Evolutionary conservation across 2,113 vertebrate genomes (phyloP).

Genomic region (Ascaphus truei): DNA sequence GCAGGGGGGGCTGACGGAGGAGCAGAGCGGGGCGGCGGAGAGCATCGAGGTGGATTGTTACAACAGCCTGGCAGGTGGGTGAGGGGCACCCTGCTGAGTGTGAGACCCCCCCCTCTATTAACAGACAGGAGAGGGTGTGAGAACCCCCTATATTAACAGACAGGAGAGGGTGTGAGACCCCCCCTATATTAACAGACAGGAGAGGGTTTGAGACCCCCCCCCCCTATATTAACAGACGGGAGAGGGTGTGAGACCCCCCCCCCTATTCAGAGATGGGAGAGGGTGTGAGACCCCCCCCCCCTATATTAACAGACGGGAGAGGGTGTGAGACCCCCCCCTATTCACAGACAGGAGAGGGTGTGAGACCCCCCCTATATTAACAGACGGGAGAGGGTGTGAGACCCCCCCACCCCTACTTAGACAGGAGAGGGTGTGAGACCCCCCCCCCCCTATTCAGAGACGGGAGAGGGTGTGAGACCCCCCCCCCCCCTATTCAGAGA

Average conservation of each 20-base stretch:
- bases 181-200: too few relatives aligned
- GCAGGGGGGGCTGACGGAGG: slow-evolving; percentile 69
- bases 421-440: too few relatives aligned
- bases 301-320: too few relatives aligned
- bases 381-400: background rate
- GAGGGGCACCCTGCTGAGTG: background rate
- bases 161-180: background rate
- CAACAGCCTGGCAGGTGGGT: slow-evolving; percentile 94
- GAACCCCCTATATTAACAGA: background rate
- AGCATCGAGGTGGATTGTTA: slow-evolving; percentile 93
- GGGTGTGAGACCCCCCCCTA: background rate
- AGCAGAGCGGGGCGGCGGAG: slow-evolving; percentile 88
- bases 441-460: too few relatives aligned
- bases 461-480: too few relatives aligned
- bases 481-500: too few relatives aligned
- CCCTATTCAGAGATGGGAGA: too few relatives aligned
- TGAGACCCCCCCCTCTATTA: too few relatives aligned
- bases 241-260: too few relatives aligned
- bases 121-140: background rate
- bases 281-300: background rate
- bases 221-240: too few relatives aligned
- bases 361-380: too few relatives aligned
- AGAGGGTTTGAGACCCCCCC: background rate
- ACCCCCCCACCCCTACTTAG: too few relatives aligned
- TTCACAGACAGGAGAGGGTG: background rate